These are phyloP conservation scores for Drosophila longiperda DNA, from an alignment of 2,888 invertebrate genomes.

Conservation along the genomic window DNA sequence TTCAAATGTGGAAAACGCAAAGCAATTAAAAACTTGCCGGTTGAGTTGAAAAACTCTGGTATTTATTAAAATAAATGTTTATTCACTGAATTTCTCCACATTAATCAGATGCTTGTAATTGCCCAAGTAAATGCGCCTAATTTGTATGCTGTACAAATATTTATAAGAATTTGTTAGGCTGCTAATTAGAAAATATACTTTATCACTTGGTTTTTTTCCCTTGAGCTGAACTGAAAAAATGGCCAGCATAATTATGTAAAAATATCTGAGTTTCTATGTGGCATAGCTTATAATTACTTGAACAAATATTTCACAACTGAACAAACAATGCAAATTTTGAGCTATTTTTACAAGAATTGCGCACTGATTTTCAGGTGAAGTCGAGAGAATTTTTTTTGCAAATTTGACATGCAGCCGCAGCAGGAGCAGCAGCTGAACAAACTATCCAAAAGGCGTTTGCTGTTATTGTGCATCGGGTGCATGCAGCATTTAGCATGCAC, in stretches of 20 bases:
- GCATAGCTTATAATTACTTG: background rate
- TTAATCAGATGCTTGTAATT: background rate
- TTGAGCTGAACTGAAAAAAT: background rate
- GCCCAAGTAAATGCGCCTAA: background rate
- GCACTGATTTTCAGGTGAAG: constrained; percentile 14
- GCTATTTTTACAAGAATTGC: constrained; percentile 8
- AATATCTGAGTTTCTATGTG: background rate
- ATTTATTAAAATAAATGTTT: background rate
- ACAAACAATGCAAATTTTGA: constrained; percentile 16
- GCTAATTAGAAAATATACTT: background rate
- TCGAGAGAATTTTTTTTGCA: constrained; percentile 14
- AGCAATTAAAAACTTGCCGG: constrained; percentile 1
- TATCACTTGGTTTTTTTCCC: background rate
- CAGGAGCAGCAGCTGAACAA: constrained; percentile 47
- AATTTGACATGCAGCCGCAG: constrained; percentile 46
- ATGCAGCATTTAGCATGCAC: constrained; percentile 73
- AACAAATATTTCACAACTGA: constrained; percentile 14
- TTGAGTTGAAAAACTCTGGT: background rate
- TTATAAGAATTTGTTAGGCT: background rate
- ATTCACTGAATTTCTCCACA: background rate
- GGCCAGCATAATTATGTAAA: background rate
- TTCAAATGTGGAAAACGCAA: constrained; percentile 29
- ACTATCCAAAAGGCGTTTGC: constrained; percentile 57
- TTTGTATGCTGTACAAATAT: background rate
- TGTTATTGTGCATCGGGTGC: constrained; percentile 72